Evolutionary conservation across 2,113 vertebrate genomes (phyloP), one percentile per base, ranked within the genome.

Genomic region (Melanotaenia duboulayi): DNA sequence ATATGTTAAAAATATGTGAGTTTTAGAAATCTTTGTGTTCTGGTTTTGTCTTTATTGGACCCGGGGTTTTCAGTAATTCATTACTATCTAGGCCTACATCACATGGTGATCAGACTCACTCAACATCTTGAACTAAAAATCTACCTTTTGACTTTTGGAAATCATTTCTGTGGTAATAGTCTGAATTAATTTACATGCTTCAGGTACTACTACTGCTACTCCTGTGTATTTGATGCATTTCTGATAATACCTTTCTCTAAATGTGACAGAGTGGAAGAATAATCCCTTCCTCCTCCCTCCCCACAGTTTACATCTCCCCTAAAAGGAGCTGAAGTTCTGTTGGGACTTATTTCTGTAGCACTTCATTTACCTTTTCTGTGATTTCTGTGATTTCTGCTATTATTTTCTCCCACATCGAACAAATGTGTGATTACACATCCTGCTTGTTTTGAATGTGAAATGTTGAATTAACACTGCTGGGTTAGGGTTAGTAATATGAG

Each of bases 381-480:
- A 32, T n/a, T n/a, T n/a, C n/a, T n/a, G n/a, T n/a, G n/a, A n/a
- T n/a, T n/a, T n/a, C n/a, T 14, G 9, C 37, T 20, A 1, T 50
- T 23, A 44, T 58, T 62, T 49, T 61, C 25, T 51, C 17, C 10
- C 49, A 52, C 52, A 23, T 69, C n/a, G 22, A 52, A 76, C 70
- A 55, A 22, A 23, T 11, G 60, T 50, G 66, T 11, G 20, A 69
- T 60, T 7, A 20, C 54, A 20, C 71, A 23, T 52, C 40, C 12
- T 72, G 42, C 59, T 22, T 39, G 24, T 55, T 75, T 77, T 64
- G n/a, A 50, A 42, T 49, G 35, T 4, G 1, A 23, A 22, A 23
- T 14, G 35, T 24, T 35, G 20, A 72, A 56, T 20, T 60, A 0
- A 22, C 60, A 11, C 67, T 5, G 50, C 50, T 28, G 69, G 52